Percentiles rank a stretch among this genome's conserved stretches.
Evolutionary conservation across 2,113 vertebrate species (phyloP).

Genomic region (Pedetes capensis): DNA sequence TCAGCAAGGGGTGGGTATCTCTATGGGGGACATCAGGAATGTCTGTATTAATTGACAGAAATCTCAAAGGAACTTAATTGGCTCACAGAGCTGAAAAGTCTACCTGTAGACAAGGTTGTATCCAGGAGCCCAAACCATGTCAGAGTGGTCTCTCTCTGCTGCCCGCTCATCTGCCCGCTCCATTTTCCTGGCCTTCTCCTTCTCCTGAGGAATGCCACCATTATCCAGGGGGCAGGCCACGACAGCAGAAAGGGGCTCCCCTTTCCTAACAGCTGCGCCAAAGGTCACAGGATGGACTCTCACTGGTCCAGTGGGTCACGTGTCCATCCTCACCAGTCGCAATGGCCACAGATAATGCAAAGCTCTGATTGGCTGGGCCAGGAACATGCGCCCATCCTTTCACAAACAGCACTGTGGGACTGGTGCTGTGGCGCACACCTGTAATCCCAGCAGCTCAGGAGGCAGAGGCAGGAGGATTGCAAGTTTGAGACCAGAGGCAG

Average conservation of each 20-base stretch:
- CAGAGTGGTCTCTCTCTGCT: background rate
- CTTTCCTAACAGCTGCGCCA: no score
- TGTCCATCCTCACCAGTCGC: background rate
- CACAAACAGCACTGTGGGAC: background rate
- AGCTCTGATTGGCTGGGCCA: background rate
- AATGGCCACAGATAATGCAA: background rate
- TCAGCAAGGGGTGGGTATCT: fast-evolving
- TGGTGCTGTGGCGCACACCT: no score
- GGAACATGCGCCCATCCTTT: background rate
- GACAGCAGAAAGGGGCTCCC: background rate
- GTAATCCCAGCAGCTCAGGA: no score
- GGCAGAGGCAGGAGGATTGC: no score
- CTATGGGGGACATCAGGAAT: background rate
- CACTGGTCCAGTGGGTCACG: background rate
- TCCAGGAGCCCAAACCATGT: background rate
- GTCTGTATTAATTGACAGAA: background rate
- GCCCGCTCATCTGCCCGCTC: background rate
- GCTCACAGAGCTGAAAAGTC: background rate
- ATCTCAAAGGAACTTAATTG: background rate
- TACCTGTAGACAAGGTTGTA: background rate
- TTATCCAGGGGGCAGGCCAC: background rate
- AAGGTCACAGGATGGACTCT: background rate
- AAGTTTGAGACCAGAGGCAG: no score
- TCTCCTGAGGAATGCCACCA: background rate
- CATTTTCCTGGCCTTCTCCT: background rate